Evolutionary conservation across 1,140 invertebrate genomes (phyloP).

Genomic region (Zaprionus africanus): DNA sequence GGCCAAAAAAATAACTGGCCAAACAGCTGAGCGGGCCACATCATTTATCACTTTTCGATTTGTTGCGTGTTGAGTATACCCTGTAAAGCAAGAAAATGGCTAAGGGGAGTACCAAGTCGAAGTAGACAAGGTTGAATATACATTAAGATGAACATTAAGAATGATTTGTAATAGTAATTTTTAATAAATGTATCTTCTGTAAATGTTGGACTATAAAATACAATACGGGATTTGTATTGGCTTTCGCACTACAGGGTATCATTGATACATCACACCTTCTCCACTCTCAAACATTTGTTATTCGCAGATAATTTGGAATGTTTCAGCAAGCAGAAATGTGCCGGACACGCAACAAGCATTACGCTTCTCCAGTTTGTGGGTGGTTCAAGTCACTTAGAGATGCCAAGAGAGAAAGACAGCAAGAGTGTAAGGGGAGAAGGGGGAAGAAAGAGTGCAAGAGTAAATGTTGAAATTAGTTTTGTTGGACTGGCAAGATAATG

Average conservation of each 20-base stretch:
- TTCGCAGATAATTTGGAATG: conserved; percentile 13
- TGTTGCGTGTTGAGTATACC: conserved; percentile 1
- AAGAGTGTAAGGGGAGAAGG: neutral
- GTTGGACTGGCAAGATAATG: conserved; percentile 15
- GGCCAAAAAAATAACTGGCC: conserved; percentile 55
- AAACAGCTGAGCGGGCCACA: conserved; percentile 64
- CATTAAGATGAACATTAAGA: too few relatives aligned
- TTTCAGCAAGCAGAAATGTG: neutral
- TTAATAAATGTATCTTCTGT: too few relatives aligned
- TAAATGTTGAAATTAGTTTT: conserved; percentile 23
- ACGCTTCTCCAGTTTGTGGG: conserved; percentile 22
- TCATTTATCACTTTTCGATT: conserved; percentile 76
- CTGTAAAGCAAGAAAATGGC: neutral
- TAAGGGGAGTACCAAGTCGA: neutral
- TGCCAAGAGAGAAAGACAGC: conserved; percentile 2
- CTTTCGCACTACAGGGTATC: neutral
- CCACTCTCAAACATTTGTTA: neutral
- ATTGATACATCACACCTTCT: neutral
- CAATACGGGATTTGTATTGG: too few relatives aligned
- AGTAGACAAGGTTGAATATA: too few relatives aligned
- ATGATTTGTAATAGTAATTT: too few relatives aligned
- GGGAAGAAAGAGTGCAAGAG: conserved; percentile 11
- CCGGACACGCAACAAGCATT: conserved; percentile 37
- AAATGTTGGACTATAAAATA: too few relatives aligned
- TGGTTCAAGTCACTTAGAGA: conserved; percentile 13